Conservation (phyloP, 1,140 invertebrate species). For the Drosophila orena region DNA sequence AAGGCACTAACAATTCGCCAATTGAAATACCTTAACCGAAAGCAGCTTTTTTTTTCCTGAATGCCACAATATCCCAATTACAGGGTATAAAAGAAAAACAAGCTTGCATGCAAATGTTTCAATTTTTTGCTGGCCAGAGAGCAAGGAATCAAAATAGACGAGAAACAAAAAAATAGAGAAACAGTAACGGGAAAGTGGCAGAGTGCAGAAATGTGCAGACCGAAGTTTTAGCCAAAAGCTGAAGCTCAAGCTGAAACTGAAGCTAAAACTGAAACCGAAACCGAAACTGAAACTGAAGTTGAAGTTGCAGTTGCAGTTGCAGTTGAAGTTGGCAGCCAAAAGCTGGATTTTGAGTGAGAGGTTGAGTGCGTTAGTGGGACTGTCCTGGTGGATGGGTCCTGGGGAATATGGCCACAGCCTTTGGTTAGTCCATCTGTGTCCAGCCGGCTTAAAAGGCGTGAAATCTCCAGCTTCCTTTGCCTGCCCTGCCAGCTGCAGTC, state of each 20-base stretch:
- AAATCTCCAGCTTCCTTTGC: constrained; percentile 10
- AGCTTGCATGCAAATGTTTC: constrained; percentile 68
- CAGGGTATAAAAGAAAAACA: constrained; percentile 39
- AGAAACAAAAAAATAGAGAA: neutral
- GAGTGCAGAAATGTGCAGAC: constrained; percentile 34
- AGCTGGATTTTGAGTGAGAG: constrained; percentile 11
- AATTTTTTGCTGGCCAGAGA: constrained; percentile 24
- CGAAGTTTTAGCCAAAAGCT: constrained; percentile 33
- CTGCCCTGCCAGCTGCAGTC: neutral
- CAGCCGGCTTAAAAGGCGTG: constrained; percentile 16
- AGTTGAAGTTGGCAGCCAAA: constrained; percentile 9
- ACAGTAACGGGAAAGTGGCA: constrained; percentile 8
- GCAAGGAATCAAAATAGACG: neutral
- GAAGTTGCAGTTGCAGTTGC: constrained; percentile 18
- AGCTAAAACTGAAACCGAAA: constrained; percentile 17
- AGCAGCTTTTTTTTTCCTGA: constrained; percentile 4
- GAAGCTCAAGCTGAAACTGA: constrained; percentile 20
- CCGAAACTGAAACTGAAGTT: constrained; percentile 8
- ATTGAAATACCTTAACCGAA: constrained; percentile 1
- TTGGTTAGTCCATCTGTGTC: constrained; percentile 18
- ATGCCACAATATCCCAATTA: constrained; percentile 13
- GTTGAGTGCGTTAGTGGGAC: constrained; percentile 7
- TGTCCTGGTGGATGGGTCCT: neutral
- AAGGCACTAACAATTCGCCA: neutral
- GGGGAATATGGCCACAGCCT: neutral